Evolutionary conservation across 2,797 vertebrate species (phyloP), one percentile per base, ranked within the genome.

Genomic region (Hyperoplus immaculatus): DNA sequence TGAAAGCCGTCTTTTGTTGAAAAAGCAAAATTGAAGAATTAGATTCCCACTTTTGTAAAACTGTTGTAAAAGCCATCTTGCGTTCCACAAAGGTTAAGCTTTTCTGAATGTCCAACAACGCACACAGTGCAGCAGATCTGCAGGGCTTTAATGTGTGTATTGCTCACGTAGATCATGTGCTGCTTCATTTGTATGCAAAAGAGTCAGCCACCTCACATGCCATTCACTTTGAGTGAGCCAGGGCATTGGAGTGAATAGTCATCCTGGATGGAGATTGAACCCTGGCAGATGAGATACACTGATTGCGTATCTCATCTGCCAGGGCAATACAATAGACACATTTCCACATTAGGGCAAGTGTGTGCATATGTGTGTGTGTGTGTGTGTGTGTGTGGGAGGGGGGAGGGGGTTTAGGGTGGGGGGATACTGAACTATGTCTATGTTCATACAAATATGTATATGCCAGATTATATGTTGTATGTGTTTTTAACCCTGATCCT

Each of bases 181-280:
- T 18, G 63, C 51, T 78, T 87, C 77, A 87, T 90, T 64, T 86
- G 82, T 80, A 88, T 88, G 80, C 77, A 54, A 64, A 72, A 56
- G 73, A 73, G 49, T 80, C 69, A 57, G 12, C 50, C 59, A 60
- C 63, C 58, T 78, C 71, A 59, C 75, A 77, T 66, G 73, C 71
- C 63, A 39, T 69, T 78, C 51, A n/a, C 50, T 79, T 46, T 42
- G 70, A 67, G 66, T 60, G 49, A 82, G 76, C 69, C 67, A 50
- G 51, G 6, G 49, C 8, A 14, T 41, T 69, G 36, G 61, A 68
- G 63, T 65, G 51, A 73, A 69, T 60, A 59, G 65, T 82, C 49
- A 51, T 71, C 46, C 0, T 45, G 38, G 58, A 80, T 60, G 53
- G 69, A 64, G 61, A 69, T 15, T 72, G 65, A 83, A 82, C 49